A percentile compares a stretch with the other conserved stretches of the same genome.
phyloP scores from a whole-genome alignment of 2,113 vertebrate genomes.

The Calidris pugnax region DNA sequence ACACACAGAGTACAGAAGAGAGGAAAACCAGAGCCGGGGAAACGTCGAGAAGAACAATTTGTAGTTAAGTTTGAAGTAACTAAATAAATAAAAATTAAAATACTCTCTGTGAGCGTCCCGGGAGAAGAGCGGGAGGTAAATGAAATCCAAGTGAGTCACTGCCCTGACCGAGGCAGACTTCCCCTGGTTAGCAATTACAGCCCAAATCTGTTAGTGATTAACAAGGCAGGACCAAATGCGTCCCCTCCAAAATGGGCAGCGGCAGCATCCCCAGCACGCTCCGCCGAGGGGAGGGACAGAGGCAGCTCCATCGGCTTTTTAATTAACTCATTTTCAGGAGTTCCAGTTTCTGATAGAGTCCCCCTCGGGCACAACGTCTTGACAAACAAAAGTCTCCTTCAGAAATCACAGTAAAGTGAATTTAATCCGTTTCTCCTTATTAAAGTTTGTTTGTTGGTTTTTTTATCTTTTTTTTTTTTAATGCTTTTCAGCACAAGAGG shows the following conservation, averaged over 20 bases:
- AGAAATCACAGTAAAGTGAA: background rate
- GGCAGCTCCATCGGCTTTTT: background rate
- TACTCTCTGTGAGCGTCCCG: background rate
- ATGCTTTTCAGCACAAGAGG: background rate
- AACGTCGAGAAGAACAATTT: fast-evolving
- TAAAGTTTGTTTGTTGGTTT: background rate
- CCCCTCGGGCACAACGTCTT: background rate
- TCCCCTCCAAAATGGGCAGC: background rate
- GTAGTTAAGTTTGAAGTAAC: background rate
- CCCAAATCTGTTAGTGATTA: background rate
- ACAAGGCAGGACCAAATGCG: background rate
- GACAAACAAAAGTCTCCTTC: conserved; percentile 48
- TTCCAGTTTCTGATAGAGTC: background rate
- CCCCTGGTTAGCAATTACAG: background rate
- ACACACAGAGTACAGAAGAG: background rate
- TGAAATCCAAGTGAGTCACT: background rate
- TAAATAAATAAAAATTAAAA: too few relatives aligned
- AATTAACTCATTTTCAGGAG: conserved; percentile 40
- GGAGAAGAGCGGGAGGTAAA: background rate
- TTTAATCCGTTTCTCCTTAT: conserved; percentile 12
- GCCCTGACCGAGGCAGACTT: background rate
- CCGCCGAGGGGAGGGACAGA: background rate
- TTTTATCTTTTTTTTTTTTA: too few relatives aligned
- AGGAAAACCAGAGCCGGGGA: background rate
- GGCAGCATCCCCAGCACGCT: background rate